Percentiles rank a stretch among this genome's conserved stretches.
Evolutionary conservation across 2,113 vertebrate genomes (phyloP).

Genomic region (Bungarus multicinctus): DNA sequence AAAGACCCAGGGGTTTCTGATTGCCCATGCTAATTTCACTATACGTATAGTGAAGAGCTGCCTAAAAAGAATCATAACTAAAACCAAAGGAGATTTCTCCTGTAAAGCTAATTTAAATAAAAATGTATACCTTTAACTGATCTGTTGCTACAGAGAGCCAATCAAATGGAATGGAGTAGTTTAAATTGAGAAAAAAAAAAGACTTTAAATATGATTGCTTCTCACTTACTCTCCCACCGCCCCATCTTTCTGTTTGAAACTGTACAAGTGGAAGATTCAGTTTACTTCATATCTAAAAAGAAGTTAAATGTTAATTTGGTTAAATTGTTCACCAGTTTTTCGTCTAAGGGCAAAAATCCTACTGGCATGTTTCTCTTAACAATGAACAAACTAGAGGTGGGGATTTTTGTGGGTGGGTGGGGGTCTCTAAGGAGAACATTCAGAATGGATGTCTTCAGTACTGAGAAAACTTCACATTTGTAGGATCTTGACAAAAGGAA

Average conservation of each 20-base stretch:
- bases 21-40: neutral
- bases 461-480: too few relatives aligned
- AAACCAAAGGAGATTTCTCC: neutral
- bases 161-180: neutral
- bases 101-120: neutral
- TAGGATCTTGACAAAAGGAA: neutral
- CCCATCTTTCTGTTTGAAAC: neutral
- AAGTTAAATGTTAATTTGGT: neutral
- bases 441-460: neutral
- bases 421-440: neutral
- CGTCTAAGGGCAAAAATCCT: neutral
- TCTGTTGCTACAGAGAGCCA: neutral
- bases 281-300: neutral
- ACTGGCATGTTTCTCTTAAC: neutral
- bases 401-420: too few relatives aligned
- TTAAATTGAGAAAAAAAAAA: neutral
- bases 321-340: neutral
- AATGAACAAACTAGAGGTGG: neutral
- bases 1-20: neutral
- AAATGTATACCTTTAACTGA: neutral
- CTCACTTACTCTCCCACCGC: too few relatives aligned
- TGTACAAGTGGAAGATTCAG: neutral
- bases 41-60: neutral
- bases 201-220: neutral
- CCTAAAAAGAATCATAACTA: neutral